Evolutionary conservation across 1,140 invertebrate species (phyloP).

Genomic region (Lasioglossum albipes): DNA sequence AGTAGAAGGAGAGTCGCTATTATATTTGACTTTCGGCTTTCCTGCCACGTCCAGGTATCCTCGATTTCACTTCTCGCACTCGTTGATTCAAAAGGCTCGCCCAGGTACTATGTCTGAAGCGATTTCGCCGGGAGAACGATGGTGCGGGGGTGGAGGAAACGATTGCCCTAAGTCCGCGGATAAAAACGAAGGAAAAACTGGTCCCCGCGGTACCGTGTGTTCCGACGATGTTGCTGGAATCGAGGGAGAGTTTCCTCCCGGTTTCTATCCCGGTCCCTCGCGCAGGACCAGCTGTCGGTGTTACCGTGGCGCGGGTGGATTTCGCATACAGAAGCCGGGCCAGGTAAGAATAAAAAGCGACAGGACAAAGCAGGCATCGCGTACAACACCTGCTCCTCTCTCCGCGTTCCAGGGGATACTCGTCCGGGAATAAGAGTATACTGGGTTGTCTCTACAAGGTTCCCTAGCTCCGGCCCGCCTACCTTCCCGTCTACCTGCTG

Average conservation of each 20-base stretch:
- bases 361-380: conserved; percentile 44
- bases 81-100: conserved; percentile 26
- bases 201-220: neutral
- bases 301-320: conserved; percentile 40
- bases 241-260: neutral
- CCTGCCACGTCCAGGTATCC: conserved; percentile 47
- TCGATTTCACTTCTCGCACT: conserved; percentile 19
- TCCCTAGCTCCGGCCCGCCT: conserved; percentile 10
- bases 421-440: conserved; percentile 2
- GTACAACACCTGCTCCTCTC: conserved; percentile 45
- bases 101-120: neutral
- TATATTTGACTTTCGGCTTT: conserved; percentile 62
- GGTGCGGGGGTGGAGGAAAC: neutral
- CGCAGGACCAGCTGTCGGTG: neutral
- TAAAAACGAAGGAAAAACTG: conserved; percentile 15
- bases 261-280: neutral
- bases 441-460: conserved; percentile 25
- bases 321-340: conserved; percentile 33
- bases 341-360: conserved; percentile 48
- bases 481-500: conserved; percentile 20
- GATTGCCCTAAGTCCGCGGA: neutral
- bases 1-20: conserved; percentile 21
- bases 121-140: neutral
- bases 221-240: neutral
- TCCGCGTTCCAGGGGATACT: neutral